Conservation (phyloP, 2,888 invertebrate genomes). For the Lepidochrysops patricia region DNA sequence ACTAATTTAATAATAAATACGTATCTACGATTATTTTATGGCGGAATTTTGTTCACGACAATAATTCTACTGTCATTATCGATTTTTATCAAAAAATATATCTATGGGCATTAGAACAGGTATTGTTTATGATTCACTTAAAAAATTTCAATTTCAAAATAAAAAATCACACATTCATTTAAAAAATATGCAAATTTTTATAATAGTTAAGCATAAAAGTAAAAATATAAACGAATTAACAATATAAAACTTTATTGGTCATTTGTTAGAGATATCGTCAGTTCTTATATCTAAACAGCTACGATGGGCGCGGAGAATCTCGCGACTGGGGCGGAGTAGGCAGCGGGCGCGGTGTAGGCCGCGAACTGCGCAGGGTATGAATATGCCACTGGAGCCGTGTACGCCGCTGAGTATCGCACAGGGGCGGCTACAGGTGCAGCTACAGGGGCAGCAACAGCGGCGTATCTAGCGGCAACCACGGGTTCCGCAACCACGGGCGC, state of each 20-base stretch:
- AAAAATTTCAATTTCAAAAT: no score
- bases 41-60: no score
- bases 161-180: no score
- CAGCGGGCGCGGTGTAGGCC: slow-evolving; percentile 25
- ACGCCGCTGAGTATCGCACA: slow-evolving; percentile 39
- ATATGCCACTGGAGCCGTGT: slow-evolving; percentile 33
- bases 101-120: no score
- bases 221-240: slow-evolving; percentile 15
- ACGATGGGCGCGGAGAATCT: slow-evolving; percentile 43
- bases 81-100: no score
- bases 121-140: no score
- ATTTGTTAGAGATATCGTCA: slow-evolving; percentile 38
- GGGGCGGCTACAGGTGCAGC: slow-evolving; percentile 18
- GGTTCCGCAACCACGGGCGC: slow-evolving; percentile 35
- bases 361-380: slow-evolving; percentile 36
- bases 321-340: slow-evolving; percentile 24
- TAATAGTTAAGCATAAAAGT: no score
- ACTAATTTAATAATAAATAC: no score
- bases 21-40: no score
- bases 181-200: not conserved
- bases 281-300: slow-evolving; percentile 36
- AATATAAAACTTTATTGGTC: slow-evolving; percentile 42
- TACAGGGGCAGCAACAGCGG: slow-evolving; percentile 31
- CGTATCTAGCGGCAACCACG: slow-evolving; percentile 35
- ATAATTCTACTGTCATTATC: no score